Conservation (phyloP, 1,140 invertebrate species). For the Papilio helenus region DNA sequence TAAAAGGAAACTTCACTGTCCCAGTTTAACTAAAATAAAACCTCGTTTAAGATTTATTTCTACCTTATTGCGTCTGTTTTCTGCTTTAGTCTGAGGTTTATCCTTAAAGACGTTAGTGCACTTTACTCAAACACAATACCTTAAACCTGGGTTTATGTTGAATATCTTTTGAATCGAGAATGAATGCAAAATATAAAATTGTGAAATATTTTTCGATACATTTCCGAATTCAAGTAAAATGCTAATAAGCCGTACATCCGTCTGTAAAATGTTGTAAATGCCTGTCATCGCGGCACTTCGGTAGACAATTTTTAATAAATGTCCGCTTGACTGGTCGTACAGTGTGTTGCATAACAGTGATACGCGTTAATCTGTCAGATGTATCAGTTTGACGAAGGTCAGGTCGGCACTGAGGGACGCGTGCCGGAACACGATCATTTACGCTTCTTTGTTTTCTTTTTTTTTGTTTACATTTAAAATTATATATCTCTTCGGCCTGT, state of each 20-base stretch:
- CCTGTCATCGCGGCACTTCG: constrained; percentile 15
- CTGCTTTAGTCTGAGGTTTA: not conserved
- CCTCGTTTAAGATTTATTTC: no score
- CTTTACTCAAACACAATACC: not conserved
- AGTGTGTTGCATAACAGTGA: constrained; percentile 64
- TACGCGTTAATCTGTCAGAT: constrained; percentile 76
- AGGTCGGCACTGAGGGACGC: constrained; percentile 58
- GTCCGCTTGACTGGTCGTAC: constrained; percentile 48
- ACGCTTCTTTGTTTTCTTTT: constrained; percentile 50
- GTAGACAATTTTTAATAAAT: constrained; percentile 38
- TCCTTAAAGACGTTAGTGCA: not conserved
- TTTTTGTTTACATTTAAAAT: constrained; percentile 19
- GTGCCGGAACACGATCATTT: constrained; percentile 69
- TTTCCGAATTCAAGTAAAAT: constrained; percentile 24
- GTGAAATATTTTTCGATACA: not conserved
- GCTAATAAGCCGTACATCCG: constrained; percentile 37
- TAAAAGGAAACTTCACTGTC: no score
- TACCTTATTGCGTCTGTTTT: no score
- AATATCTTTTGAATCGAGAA: not conserved
- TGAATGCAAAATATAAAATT: not conserved
- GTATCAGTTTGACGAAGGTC: constrained; percentile 79
- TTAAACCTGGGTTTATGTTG: not conserved
- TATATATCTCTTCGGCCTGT: constrained; percentile 29
- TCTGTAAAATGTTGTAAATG: constrained; percentile 35
- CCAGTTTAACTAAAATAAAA: no score